Evolutionary conservation across 2,113 vertebrate genomes (phyloP), one percentile per base, ranked within the genome.

Genomic region (Damaliscus lunatus): DNA sequence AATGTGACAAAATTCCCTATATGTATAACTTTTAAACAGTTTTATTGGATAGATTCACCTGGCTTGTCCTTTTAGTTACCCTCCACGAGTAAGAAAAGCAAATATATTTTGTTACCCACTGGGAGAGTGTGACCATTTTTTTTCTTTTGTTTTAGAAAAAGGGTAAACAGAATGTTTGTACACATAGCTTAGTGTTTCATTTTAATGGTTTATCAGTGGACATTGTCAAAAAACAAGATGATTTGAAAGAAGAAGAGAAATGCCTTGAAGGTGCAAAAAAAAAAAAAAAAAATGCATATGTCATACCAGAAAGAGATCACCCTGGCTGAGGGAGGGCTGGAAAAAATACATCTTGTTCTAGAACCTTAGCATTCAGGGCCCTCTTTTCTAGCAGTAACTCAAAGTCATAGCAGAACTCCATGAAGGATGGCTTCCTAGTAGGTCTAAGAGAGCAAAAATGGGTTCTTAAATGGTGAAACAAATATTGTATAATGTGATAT

Each of bases 101-200:
- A 52, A 43, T 57, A 23, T 48, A 11, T 86, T 60, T 84, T 60
- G 36, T 86, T 8, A 82, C 25, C 48, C 60, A 7, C 36, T 67
- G 25, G 48, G 52, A 88, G 31, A 88, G 3, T 60, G 83, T 88
- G n/a, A 55, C 9, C n/a, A 93, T 50, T 86, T 94, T 36, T 19
- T 19, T 83, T 48, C 29, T 83, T 33, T 71, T 89, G 16, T 53
- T 40, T 95, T 95, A 59, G 31, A 95, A 81, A 88, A 88, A 36
- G 0, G n/a, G 33, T 46, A 57, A 62, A 19, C 4, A 36, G 7
- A 94, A 53, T 60, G 59, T 71, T 53, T 88, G 27, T 83, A 5
- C 14, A 74, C 36, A 64, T 52, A 57, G 7, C 59, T 92, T 55
- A 33, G 17, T 48, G 60, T 71, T 8, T 94, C 6, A 71, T 84